Conservation (phyloP, 1,140 invertebrate species). For the Dufourea novaeangliae region DNA sequence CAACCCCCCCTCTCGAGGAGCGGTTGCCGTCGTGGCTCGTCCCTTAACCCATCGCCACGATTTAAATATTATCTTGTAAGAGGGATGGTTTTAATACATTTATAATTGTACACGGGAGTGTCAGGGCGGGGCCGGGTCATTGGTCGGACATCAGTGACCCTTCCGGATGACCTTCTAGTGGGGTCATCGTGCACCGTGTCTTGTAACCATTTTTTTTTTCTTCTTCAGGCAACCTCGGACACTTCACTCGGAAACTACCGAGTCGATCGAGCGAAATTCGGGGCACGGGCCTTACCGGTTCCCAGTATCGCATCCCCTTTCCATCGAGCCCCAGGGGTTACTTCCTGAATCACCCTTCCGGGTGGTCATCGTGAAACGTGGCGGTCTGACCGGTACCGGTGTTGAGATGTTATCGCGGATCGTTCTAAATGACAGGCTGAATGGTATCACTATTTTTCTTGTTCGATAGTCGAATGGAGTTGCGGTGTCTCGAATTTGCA, state of each 20-base stretch:
- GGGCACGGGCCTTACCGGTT: slow-evolving; percentile 77
- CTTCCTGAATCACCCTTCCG: slow-evolving; percentile 9
- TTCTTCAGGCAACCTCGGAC: slow-evolving; percentile 39
- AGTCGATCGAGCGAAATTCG: slow-evolving; percentile 61
- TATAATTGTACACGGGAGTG: slow-evolving; percentile 77
- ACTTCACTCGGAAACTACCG: slow-evolving; percentile 63
- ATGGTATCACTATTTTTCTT: background rate
- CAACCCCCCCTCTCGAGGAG: slow-evolving; percentile 30
- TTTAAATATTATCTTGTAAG: slow-evolving; percentile 79
- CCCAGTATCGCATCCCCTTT: slow-evolving; percentile 21
- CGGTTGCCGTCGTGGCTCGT: slow-evolving; percentile 25
- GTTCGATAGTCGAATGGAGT: background rate
- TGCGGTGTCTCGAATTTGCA: no score
- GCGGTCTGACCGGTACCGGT: background rate
- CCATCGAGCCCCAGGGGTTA: background rate
- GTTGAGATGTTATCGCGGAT: slow-evolving; percentile 2
- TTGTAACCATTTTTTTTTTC: slow-evolving; percentile 57
- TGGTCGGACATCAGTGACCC: slow-evolving; percentile 79
- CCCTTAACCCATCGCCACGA: slow-evolving; percentile 63
- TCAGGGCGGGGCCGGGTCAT: slow-evolving; percentile 75
- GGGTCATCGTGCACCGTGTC: slow-evolving; percentile 62
- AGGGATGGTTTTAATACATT: slow-evolving; percentile 78
- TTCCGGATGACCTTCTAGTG: slow-evolving; percentile 66
- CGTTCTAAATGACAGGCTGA: slow-evolving; percentile 3
- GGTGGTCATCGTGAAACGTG: slow-evolving; percentile 31